Evolutionary conservation across 2,797 vertebrate species (phyloP), one percentile per base, ranked within the genome.

Genomic region (Callimico goeldii): DNA sequence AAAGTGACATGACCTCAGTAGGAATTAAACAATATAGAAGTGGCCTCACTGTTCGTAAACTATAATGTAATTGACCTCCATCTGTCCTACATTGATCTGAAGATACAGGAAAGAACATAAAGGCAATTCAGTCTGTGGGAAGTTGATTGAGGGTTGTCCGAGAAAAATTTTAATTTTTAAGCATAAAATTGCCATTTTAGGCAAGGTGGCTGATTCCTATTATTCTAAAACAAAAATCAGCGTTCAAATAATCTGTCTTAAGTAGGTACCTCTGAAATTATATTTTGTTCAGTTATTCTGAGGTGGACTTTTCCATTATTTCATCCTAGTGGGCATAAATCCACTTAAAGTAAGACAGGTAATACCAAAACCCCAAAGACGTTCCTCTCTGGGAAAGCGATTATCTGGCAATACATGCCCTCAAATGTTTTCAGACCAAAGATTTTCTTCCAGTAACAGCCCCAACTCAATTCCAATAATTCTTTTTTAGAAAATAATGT

Each of bases 101-200:
- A 73, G 57, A 87, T 39, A 20, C 41, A 79, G 39, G 83, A 67
- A 50, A 81, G 39, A 72, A 72, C 2, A 57, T 9, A 77, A 10
- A 30, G 36, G 50, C 43, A 90, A 73, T 50, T 90, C 73, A 30
- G 28, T 67, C 76, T 76, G 14, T 67, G 2, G 72, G 75, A 80
- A 84, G 58, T 20, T 93, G 67, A 90, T n/a, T 88, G 55, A n/a
- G 30, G 3, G 20, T 81, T 96, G 17, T 72, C 57, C 30, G 75
- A 36, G 57, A 36, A 96, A 97, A 94, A 96, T 88, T 28, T 77
- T 81, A 88, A 82, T 28, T 58, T 89, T 85, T 55, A 90, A 95
- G 36, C 36, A 94, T 67, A 90, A 83, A 91, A 93, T 41, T 50
- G 61, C 39, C 57, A 48, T 85, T 70, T 90, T 58, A 64, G 24